phyloP scores from a whole-genome alignment of 2,888 invertebrate species.

The Ormyrus thymus region DNA sequence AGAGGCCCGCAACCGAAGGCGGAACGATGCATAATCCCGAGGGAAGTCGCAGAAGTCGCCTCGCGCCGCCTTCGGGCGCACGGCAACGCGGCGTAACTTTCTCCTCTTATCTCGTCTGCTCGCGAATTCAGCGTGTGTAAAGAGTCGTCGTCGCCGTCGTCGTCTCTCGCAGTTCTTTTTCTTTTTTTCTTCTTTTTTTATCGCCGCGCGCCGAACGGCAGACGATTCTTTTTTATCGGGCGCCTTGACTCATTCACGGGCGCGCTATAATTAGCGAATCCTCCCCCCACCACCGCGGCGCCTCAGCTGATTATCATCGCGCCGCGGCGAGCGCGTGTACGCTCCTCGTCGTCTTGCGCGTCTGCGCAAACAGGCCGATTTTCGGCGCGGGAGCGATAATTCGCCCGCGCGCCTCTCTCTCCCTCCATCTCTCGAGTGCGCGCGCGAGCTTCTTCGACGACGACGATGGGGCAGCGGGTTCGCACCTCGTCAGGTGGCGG shows the following conservation, averaged over 20 bases:
- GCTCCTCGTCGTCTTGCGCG: not conserved
- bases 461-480: not conserved
- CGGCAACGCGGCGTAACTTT: not conserved
- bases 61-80: not conserved
- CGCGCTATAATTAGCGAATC: conserved; percentile 49
- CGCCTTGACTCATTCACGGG: conserved; percentile 44
- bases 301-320: conserved; percentile 35
- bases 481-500: no score
- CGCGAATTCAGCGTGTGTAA: conserved; percentile 1
- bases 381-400: conserved; percentile 1
- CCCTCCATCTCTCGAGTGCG: no score
- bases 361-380: not conserved
- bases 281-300: not conserved
- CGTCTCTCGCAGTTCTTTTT: not conserved
- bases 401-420: no score
- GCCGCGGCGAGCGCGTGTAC: not conserved
- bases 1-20: not conserved
- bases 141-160: no score
- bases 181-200: conserved; percentile 15
- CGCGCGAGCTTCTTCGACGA: not conserved
- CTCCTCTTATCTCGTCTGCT: conserved; percentile 26
- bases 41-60: not conserved
- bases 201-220: not conserved
- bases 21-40: not conserved
- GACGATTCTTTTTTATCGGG: conserved; percentile 50